Evolutionary conservation across 2,113 vertebrate genomes (phyloP), one percentile per base, ranked within the genome.

Genomic region (Apodemus speciosus): DNA sequence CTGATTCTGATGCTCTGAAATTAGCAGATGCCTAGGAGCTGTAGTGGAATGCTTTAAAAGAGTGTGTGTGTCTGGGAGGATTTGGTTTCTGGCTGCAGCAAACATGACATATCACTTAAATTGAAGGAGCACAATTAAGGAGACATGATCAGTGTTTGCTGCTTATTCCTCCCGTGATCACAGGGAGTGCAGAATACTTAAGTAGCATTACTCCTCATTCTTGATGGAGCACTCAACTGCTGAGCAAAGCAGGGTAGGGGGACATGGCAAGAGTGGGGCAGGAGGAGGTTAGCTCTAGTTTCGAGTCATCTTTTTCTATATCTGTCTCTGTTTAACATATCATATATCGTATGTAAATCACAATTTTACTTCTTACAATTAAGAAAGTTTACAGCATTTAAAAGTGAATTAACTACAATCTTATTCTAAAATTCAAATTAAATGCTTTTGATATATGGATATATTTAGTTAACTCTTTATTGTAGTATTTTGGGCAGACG

Each of bases 381-480:
- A 96, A 95, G 93, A 96, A 95, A 97, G 91, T 89, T 95, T 95
- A 60, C n/a, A 96, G 64, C 86, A 91, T 94, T 96, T 96, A 97
- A 93, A 96, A 95, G 92, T 95, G 72, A 96, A 94, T 95, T 95
- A 91, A 95, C 79, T 92, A 93, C 66, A 90, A 87, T 91, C 92
- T 94, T 95, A 93, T 89, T 95, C 83, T 96, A 95, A 95, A 97
- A 95, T 91, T 95, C 56, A 97, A 95, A 95, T 95, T 93, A 94
- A 95, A 97, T 91, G 90, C 14, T 93, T 96, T 94, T 87, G 88
- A 88, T 62, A 93, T 81, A 64, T 92, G 79, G 84, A 96, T 96
- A 95, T 97, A 96, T 96, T 96, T 96, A 96, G 95, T 96, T 97
- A 97, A 96, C 96, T 96, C 96, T 96, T 97, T 96, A 95, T 92